phyloP scores from a whole-genome alignment of 2,797 vertebrate genomes.

The Atherinosoma microstoma region DNA sequence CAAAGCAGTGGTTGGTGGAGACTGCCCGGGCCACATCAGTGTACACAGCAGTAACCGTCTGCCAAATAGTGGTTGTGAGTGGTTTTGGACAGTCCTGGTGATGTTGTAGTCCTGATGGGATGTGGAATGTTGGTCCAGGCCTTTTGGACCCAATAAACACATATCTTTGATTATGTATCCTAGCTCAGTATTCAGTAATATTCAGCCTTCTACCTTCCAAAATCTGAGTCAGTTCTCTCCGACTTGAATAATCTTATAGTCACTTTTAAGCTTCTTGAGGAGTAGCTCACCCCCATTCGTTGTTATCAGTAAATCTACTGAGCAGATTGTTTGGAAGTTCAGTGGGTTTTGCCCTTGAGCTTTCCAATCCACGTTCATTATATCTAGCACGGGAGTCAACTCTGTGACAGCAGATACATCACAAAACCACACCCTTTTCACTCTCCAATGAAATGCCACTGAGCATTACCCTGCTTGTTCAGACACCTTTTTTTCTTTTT shows the following conservation, averaged over 20 bases:
- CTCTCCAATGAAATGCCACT: constrained; percentile 58
- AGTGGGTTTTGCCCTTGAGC: constrained; percentile 64
- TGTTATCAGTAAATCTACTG: constrained; percentile 73
- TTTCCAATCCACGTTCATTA: constrained; percentile 47
- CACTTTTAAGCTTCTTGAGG: constrained; percentile 65
- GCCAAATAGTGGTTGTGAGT: no score
- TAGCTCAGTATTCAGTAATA: constrained; percentile 15
- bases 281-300: constrained; percentile 55
- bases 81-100: no score
- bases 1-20: no score
- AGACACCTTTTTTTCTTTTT: constrained; percentile 23
- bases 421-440: constrained; percentile 51
- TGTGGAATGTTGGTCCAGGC: no score
- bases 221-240: constrained; percentile 25
- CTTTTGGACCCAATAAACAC: no score
- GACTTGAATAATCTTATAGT: constrained; percentile 54
- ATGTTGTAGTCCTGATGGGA: no score
- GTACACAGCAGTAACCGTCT: no score
- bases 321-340: constrained; percentile 64
- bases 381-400: constrained; percentile 53
- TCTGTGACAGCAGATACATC: constrained; percentile 68
- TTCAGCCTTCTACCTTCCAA: constrained; percentile 14
- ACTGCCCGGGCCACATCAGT: no score
- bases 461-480: constrained; percentile 60
- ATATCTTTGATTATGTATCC: no score